Evolutionary conservation across 1,140 invertebrate species (phyloP), one percentile per base, ranked within the genome.

Genomic region (Schlechtendalia chinensis): DNA sequence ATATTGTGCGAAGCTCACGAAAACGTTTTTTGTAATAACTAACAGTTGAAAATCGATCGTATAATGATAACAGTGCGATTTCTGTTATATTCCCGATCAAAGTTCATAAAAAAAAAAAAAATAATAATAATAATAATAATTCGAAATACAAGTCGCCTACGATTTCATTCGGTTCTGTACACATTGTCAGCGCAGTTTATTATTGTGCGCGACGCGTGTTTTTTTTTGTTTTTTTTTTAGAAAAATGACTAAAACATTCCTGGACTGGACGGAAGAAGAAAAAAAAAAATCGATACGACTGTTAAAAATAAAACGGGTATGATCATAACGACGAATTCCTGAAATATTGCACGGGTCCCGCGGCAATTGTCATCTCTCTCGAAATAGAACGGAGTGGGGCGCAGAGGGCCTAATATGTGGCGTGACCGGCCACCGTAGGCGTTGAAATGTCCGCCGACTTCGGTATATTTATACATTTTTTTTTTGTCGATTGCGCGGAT

Each of bases 311-410:
- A 63, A 79, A n/a, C n/a, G 54, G 17, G 17, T 10, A 77, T 58
- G 59, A 77, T 77, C 75, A 79, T 79, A 79, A 79, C 56, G 58
- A 79, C 56, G 58, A 79, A 79, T 79, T 79, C 75, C 75, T 61
- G 58, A 79, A 79, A 79, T 63, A 79, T 63, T 63, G 56, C 29
- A 61, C 39, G 75, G 39, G 54, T 79, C 54, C 45, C 27, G 29
- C 53, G 24, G 24, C 29, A 56, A 59, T 79, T 79, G 75, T 79
- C 75, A 79, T 79, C 39, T 79, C 39, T 79, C 75, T 79, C 61
- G 75, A 79, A 79, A 79, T 79, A 79, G 75, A 79, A 32, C 39
- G 75, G 56, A 79, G 75, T 79, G 75, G 75, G 56, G 75, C 75
- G 75, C 74, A 79, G 61, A 79, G 75, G 75, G 75, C 75, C 75